Percentiles rank a stretch among this genome's conserved stretches.
Conservation (phyloP, 2,113 vertebrate genomes). For the Oreocharis arfaki region DNA sequence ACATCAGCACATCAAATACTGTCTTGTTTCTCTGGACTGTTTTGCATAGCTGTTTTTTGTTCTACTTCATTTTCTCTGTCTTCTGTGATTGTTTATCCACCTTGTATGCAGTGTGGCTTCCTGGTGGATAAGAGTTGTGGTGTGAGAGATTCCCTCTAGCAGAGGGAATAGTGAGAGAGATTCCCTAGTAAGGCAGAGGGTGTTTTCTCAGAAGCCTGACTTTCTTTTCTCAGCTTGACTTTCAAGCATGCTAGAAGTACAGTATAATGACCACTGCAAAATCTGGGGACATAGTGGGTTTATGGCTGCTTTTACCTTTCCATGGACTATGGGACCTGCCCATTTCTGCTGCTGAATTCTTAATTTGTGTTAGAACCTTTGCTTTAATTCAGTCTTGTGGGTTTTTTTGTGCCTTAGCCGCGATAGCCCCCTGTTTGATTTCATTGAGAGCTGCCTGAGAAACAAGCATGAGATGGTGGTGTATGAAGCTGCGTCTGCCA, state of each 20-base stretch:
- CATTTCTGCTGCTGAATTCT: neutral
- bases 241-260: neutral
- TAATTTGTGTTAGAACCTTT: neutral
- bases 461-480: conserved; percentile 85
- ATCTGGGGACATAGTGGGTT: neutral
- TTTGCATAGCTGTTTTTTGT: neutral
- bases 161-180: too few species aligned
- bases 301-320: neutral
- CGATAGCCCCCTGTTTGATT: conserved; percentile 79
- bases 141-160: neutral
- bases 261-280: neutral
- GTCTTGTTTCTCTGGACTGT: neutral
- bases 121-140: neutral
- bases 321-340: neutral
- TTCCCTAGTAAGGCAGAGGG: neutral
- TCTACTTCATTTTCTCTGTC: neutral
- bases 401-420: conserved; percentile 53
- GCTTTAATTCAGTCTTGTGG: neutral
- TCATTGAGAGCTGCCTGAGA: conserved; percentile 80
- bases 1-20: neutral
- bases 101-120: neutral
- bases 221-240: neutral
- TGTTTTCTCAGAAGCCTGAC: neutral
- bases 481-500: conserved; percentile 81
- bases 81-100: neutral